Percentiles rank a stretch among this genome's conserved stretches.
phyloP scores from a whole-genome alignment of 92 coral and sea anemone genomes.

The Umimayanthus kanabou region DNA sequence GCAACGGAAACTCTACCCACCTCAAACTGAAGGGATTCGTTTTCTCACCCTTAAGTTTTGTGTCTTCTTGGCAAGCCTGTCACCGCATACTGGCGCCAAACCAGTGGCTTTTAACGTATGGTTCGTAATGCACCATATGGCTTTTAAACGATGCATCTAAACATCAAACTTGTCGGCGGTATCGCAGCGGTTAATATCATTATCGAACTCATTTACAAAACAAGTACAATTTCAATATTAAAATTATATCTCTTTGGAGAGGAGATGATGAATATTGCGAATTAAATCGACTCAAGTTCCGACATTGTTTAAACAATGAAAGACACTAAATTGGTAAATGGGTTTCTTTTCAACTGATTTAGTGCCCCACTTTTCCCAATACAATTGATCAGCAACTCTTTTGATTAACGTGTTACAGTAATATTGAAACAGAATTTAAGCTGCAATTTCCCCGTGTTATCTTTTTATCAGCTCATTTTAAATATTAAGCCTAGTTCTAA shows the following conservation, averaged over 20 bases:
- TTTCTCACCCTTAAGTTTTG: neutral
- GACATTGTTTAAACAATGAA: neutral
- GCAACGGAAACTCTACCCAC: neutral
- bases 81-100: neutral
- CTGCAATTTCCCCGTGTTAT: neutral
- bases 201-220: neutral
- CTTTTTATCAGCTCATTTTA: neutral
- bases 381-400: neutral
- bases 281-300: neutral
- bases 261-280: neutral
- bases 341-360: neutral
- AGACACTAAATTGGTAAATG: neutral
- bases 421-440: neutral
- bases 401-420: neutral
- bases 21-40: neutral
- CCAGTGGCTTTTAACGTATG: neutral
- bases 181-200: neutral
- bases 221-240: neutral
- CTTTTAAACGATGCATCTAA: neutral
- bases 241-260: neutral
- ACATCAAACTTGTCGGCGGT: constrained; percentile 6
- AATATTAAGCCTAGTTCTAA: neutral
- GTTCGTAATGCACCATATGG: constrained; percentile 10
- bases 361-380: neutral
- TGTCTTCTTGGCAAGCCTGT: neutral